These are phyloP conservation scores for Apodemia mormo DNA, from an alignment of 2,888 invertebrate genomes.

Conservation along the genomic window DNA sequence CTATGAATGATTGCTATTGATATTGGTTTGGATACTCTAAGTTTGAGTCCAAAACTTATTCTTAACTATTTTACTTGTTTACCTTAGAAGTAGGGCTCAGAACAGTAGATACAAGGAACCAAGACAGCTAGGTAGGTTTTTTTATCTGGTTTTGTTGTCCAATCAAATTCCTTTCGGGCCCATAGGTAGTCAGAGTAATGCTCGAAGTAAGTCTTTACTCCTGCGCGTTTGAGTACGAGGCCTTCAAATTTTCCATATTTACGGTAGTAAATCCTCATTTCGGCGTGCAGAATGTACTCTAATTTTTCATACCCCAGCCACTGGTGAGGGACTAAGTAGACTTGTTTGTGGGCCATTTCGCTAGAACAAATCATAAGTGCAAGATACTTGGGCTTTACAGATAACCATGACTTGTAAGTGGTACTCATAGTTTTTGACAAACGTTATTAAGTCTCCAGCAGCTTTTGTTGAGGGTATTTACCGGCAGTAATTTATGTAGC, in stretches of 20 bases:
- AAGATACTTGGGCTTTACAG: neutral
- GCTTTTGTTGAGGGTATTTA: neutral
- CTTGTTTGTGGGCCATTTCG: slow-evolving; percentile 2
- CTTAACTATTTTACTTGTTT: neutral
- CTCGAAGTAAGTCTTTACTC: neutral
- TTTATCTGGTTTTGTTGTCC: neutral
- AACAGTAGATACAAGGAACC: slow-evolving; percentile 2
- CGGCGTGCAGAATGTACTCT: neutral
- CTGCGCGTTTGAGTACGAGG: neutral
- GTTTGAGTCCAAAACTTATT: neutral
- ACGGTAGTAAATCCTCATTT: slow-evolving; percentile 2
- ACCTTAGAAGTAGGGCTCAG: neutral
- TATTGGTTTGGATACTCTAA: slow-evolving; percentile 5
- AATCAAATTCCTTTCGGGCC: neutral
- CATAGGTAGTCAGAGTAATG: neutral
- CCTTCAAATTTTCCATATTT: slow-evolving; percentile 3
- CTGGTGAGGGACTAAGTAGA: neutral
- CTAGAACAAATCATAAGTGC: neutral
- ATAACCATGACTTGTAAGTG: neutral
- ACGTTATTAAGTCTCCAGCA: neutral
- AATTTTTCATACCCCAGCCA: neutral
- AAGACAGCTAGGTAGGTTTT: slow-evolving; percentile 4
- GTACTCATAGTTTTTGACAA: neutral
- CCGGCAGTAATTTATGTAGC: neutral
- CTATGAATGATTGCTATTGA: neutral